These are phyloP conservation scores for Holothuria scabra DNA, from an alignment of 53 echinoderm and acorn worm species.

Conservation along the genomic window DNA sequence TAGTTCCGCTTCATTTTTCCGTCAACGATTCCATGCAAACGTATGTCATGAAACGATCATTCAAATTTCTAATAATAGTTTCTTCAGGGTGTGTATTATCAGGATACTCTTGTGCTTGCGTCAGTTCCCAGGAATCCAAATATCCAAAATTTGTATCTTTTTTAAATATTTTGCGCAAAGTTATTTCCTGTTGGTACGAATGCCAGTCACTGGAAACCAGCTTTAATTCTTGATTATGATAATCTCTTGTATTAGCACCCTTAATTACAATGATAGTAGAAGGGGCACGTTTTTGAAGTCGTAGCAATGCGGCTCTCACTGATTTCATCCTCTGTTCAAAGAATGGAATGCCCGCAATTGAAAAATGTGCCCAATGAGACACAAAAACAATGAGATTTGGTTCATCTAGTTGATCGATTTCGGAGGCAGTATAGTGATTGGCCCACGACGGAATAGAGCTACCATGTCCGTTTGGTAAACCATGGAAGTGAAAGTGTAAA, in stretches of 20 bases:
- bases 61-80: neutral
- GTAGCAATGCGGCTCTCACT: neutral
- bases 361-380: constrained; percentile 29
- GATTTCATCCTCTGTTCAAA: neutral
- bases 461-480: neutral
- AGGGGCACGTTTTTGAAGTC: neutral
- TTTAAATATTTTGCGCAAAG: neutral
- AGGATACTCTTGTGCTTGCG: neutral
- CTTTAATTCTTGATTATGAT: neutral
- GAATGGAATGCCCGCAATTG: neutral
- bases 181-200: neutral
- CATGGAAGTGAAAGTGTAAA: constrained; percentile 20
- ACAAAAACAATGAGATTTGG: neutral
- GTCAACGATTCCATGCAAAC: neutral
- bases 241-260: constrained; percentile 13
- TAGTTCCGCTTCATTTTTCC: no score
- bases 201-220: constrained; percentile 30
- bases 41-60: constrained; percentile 9
- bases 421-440: neutral
- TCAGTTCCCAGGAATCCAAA: neutral
- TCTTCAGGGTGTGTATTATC: neutral
- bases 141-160: neutral
- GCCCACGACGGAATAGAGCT: neutral
- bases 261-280: neutral
- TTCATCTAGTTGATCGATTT: neutral